These are phyloP conservation scores for Caretta caretta DNA, from an alignment of 2,113 vertebrate genomes.

Conservation along the genomic window DNA sequence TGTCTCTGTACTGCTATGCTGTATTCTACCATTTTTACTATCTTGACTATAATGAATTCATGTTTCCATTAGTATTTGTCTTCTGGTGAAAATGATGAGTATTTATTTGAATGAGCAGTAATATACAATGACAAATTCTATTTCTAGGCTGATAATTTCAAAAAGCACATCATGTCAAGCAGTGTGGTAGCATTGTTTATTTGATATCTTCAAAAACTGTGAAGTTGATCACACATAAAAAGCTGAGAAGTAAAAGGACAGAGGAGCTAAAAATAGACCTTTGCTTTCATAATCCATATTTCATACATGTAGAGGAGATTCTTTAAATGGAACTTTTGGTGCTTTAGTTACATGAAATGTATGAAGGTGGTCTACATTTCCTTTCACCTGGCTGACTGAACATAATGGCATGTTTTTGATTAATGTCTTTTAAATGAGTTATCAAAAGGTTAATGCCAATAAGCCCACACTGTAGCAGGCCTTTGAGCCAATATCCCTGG, in stretches of 20 bases:
- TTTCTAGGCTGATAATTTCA: constrained; percentile 51
- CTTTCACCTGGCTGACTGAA: constrained; percentile 7
- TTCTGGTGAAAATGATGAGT: constrained; percentile 42
- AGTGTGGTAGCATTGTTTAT: constrained; percentile 27
- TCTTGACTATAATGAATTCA: constrained; percentile 50
- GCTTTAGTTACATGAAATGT: constrained; percentile 17
- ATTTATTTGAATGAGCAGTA: constrained; percentile 59
- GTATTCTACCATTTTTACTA: constrained; percentile 37
- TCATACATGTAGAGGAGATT: background rate
- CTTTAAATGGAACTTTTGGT: background rate
- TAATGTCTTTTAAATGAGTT: constrained; percentile 48
- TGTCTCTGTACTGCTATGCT: constrained; percentile 24
- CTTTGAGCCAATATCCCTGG: background rate
- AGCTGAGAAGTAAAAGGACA: constrained; percentile 19
- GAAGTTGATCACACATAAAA: constrained; percentile 2
- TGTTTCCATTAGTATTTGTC: constrained; percentile 43
- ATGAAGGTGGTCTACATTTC: background rate
- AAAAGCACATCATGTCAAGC: constrained; percentile 27
- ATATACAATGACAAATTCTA: constrained; percentile 57
- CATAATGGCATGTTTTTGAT: constrained; percentile 22
- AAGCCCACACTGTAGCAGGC: constrained; percentile 43
- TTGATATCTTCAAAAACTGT: constrained; percentile 45
- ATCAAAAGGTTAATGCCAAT: constrained; percentile 5
- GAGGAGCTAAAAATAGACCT: constrained; percentile 11
- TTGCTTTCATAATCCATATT: constrained; percentile 27